These are phyloP conservation scores for Rhagoletis zephyria DNA, from an alignment of 1,140 invertebrate genomes.

Conservation along the genomic window DNA sequence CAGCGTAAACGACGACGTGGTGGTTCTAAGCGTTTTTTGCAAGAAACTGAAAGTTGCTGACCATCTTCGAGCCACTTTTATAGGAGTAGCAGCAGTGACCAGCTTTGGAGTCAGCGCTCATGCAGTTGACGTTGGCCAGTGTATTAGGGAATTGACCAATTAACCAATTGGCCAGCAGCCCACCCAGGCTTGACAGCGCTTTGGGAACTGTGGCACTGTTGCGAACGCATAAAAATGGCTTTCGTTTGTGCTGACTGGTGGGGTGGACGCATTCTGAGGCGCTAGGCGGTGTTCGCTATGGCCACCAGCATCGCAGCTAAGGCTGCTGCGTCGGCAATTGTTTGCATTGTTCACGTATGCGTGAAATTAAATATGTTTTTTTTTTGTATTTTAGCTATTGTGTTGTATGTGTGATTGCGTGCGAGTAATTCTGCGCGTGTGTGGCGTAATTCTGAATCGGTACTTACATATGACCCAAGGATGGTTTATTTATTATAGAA, in stretches of 20 bases:
- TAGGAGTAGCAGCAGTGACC: slow-evolving; percentile 57
- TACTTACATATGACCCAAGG: not conserved
- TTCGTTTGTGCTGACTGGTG: not conserved
- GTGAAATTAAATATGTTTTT: slow-evolving; percentile 70
- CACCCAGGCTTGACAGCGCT: slow-evolving; percentile 44
- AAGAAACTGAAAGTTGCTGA: slow-evolving; percentile 71
- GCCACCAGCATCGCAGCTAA: not conserved
- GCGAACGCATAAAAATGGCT: no score
- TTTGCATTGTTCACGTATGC: slow-evolving; percentile 64
- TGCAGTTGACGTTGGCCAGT: not conserved
- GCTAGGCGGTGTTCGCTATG: not conserved
- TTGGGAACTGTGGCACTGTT: slow-evolving; percentile 27
- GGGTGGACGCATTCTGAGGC: not conserved
- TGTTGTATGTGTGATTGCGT: not conserved
- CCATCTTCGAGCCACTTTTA: slow-evolving; percentile 67
- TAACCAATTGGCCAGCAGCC: slow-evolving; percentile 57
- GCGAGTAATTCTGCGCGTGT: not conserved
- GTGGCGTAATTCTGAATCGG: not conserved
- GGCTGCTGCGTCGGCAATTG: not conserved
- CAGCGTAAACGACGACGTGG: slow-evolving; percentile 48
- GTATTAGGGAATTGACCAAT: slow-evolving; percentile 65
- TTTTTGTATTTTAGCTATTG: not conserved
- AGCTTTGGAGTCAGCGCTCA: not conserved
- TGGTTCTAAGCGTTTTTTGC: slow-evolving; percentile 58
- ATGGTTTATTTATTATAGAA: not conserved